Base-by-base conservation (phyloP, 2,113 vertebrate species). In the Chloebia gouldiae region DNA sequence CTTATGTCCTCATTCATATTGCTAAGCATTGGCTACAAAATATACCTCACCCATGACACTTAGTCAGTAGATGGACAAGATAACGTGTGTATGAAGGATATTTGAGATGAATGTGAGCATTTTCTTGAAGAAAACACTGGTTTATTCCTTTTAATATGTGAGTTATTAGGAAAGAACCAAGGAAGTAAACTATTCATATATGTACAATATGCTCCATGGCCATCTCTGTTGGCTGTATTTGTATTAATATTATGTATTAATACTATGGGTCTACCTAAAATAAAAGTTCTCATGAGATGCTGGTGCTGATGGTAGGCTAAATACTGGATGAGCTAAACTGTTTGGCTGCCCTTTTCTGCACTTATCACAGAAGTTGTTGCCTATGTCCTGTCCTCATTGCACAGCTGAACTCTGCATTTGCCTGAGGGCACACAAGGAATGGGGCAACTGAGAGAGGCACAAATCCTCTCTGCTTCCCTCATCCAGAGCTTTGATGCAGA, bases 341-440 rank as follows among this genome's bases (percentile, higher is more conserved):
- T 39, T 25, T 6, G 33, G 11, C 35, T 83, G 15, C 33, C 11
- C 14, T 91, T 86, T 86, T 64, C 35, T 80, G 57, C 80, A 31
- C 15, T 71, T 63, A 25, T 6, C 42, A 17, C 35, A 86, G 25
- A 39, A 2, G 0, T 11, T 57, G 11, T 23, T 35, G 28, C 28
- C 39, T 27, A 22, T 77, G 35, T 49, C 31, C n/a, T 33, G 5
- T 33, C 27, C n/a, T 64, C n/a, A 14, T 4, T 13, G 14, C 23
- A 25, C 30, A 64, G 35, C 19, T 65, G 66, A 71, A 57, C 19
- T 11, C 18, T 4, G 12, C 24, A 12, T 71, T 54, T 89, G 39
- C n/a, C 30, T 1, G 6, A 70, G 56, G 21, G 19, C 20, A 71
- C 10, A 7, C 0, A 8, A 33, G n/a, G n/a, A 69, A 22, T 0